These are phyloP conservation scores for Pseudocheirus occidentalis DNA, from an alignment of 2,797 vertebrate species.

Conservation along the genomic window DNA sequence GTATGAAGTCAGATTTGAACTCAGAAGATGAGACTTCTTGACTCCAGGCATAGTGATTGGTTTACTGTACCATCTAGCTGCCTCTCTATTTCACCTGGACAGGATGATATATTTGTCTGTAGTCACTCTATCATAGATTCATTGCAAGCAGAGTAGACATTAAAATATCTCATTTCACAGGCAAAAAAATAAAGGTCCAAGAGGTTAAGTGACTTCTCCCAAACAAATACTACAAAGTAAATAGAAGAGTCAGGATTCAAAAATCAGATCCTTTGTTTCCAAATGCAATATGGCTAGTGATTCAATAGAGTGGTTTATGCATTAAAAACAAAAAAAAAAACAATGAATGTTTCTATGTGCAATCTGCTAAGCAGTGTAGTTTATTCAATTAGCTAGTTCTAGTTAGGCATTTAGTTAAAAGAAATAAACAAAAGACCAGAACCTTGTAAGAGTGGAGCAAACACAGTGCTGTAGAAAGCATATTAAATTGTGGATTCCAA, in stretches of 20 bases:
- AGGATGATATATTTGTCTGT: not conserved
- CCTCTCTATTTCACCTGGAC: not conserved
- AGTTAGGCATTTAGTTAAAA: not conserved
- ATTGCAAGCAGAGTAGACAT: not conserved
- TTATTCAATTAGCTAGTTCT: not conserved
- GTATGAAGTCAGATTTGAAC: not conserved
- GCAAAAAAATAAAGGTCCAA: not conserved
- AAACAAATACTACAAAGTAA: not conserved
- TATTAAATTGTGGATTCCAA: not conserved
- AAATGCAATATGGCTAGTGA: not conserved
- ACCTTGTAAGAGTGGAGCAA: not conserved
- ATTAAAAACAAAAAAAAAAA: not conserved
- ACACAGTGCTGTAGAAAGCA: not conserved
- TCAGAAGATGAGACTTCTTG: not conserved
- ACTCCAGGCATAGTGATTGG: not conserved
- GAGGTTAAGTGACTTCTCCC: not conserved
- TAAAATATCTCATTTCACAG: not conserved
- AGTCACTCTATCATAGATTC: not conserved
- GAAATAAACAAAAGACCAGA: not conserved
- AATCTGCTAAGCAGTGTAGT: not conserved
- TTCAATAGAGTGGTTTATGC: not conserved
- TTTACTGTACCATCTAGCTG: too few relatives aligned
- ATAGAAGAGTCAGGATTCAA: not conserved
- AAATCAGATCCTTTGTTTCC: not conserved
- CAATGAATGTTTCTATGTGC: not conserved